Conservation (phyloP, 1,140 invertebrate species). For the Daktulosphaira vitifoliae region DNA sequence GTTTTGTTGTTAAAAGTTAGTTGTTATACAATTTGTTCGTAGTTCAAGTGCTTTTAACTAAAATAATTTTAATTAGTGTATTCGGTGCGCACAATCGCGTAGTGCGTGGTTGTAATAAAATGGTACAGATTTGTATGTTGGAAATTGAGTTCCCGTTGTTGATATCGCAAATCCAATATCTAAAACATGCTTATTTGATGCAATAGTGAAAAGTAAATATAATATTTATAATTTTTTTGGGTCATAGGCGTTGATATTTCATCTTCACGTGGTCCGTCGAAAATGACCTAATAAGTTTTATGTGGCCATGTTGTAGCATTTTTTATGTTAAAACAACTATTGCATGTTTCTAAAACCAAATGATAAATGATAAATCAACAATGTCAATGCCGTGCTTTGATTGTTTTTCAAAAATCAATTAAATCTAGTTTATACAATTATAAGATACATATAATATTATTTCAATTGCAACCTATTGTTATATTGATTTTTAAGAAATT, state of each 20-base stretch:
- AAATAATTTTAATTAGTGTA: conserved; percentile 1
- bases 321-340: no score
- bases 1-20: background rate
- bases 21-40: background rate
- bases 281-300: conserved; percentile 20
- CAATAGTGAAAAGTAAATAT: conserved; percentile 16
- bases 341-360: no score
- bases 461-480: no score
- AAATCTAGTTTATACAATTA: no score
- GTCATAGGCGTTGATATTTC: conserved; percentile 33
- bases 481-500: no score
- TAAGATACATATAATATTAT: no score
- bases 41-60: background rate
- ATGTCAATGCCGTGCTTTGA: no score
- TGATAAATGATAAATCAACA: no score
- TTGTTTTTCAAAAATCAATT: no score
- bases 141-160: background rate
- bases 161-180: conserved; percentile 4
- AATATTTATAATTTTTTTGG: conserved; percentile 1
- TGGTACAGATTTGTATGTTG: conserved; percentile 6
- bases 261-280: conserved; percentile 31
- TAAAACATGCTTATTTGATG: background rate
- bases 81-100: conserved; percentile 6
- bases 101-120: conserved; percentile 20
- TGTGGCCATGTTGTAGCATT: no score